Evolutionary conservation across 2,888 invertebrate genomes (phyloP), one percentile per base, ranked within the genome.

Genomic region (Thumatha senex): DNA sequence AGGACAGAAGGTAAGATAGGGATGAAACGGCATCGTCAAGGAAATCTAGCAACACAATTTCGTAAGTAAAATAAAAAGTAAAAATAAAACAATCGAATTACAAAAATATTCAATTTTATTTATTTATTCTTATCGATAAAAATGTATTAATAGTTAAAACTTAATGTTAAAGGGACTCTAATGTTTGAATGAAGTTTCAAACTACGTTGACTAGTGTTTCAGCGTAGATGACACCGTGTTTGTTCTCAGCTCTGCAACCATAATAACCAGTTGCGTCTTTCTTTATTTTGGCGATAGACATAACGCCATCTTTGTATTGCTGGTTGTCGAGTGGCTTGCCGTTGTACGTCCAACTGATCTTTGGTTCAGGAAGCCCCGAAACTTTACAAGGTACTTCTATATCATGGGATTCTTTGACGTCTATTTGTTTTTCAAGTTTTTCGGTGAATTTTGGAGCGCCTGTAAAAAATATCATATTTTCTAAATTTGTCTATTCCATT

Each of bases 191-290:
- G 3, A 5, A 29, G 11, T 13, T 48, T 51, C 63, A 68, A 45
- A 58, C 58, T 12, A 67, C 53, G 38, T 62, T 51, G 10, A 68
- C 65, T 35, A 67, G 33, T 11, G 60, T 68, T 48, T 87, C 87
- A 0, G 70, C 67, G 42, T 86, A 87, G 1, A 76, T 59, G 10
- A 73, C 66, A 0, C 86, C 88, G 31, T 79, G 50, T 5, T 72
- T 69, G 13, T 85, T 88, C 0, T 61, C 58, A 1, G 78, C 84
- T 14, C 52, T 62, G 58, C 89, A 89, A 1, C 85, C 89, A 41
- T 89, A 89, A 44, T 86, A 88, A 0, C 89, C 89, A 1, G 64
- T 66, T 50, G 86, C 80, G 1, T 49, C 46, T 18, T 78, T 76
- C 50, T 78, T 72, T 0, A 76, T 75, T 5, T 75, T 76, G 38